Evolutionary conservation across 2,888 invertebrate genomes (phyloP), one percentile per base, ranked within the genome.

Genomic region (Xanthorhoe designata): DNA sequence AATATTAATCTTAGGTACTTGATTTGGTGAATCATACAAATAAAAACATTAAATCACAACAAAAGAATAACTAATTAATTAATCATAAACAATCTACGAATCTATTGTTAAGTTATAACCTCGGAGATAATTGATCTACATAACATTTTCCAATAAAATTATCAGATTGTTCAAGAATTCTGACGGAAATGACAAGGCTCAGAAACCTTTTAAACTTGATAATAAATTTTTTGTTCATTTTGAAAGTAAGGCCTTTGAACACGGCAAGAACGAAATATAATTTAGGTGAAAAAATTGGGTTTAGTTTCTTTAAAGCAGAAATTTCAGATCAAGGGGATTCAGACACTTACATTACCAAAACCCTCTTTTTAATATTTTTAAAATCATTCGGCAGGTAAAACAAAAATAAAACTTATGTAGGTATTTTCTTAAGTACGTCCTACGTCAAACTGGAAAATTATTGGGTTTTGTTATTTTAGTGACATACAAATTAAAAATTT

Each of bases 111-210:
- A 13, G 38, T 42, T 35, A 8, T 10, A 13, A 42, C 38, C 38
- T 42, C 38, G 38, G 13, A 42, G 13, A 42, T 42, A 42, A 42
- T 42, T 42, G 38, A 42, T 42, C 38, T 42, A 42, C 0, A 32
- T 32, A 32, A 32, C 38, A 42, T 42, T 42, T 42, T 42, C 38
- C 38, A 42, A 42, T 42, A 42, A 42, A 42, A 42, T 42, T 42
- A 42, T 42, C 38, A 42, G 38, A 42, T 42, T 42, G 35, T 35
- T 0, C 13, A 42, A 9, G 3, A 42, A 42, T 13, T 13, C 13
- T 42, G 13, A 42, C 38, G 38, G 38, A 42, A 42, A 10, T 42
- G 38, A 42, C 38, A 42, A 42, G 38, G 5, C 38, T 1, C 13
- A 13, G 4, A 42, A 42, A 42, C 38, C 38, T 42, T 42, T 10